Conservation (phyloP, 2,797 vertebrate genomes). For the Potorous gilbertii region DNA sequence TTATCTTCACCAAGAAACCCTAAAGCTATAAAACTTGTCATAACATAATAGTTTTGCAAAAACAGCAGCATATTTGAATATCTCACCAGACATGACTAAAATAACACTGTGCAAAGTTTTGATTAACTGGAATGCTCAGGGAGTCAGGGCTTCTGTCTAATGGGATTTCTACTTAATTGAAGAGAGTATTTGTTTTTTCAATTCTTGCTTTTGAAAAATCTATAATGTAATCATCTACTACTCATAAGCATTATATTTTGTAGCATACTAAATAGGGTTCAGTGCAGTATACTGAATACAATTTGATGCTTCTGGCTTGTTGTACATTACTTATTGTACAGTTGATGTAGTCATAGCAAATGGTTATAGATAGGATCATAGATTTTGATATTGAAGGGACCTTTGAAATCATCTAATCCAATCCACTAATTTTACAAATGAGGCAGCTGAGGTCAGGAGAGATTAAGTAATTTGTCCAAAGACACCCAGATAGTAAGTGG, state of each 20-base stretch:
- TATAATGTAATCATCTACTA: not conserved
- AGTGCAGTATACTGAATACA: not conserved
- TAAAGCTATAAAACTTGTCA: not conserved
- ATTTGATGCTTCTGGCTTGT: not conserved
- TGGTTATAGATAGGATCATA: not conserved
- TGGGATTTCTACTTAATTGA: not conserved
- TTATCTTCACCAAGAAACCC: not conserved
- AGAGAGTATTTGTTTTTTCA: not conserved
- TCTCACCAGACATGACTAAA: not conserved
- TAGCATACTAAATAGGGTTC: not conserved
- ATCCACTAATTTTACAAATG: not conserved
- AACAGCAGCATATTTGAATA: not conserved
- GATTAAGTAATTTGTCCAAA: not conserved
- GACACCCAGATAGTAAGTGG: not conserved
- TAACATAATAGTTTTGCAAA: not conserved
- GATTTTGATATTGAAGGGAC: not conserved
- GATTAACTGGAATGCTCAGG: not conserved
- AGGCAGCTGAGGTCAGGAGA: not conserved
- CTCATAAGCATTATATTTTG: not conserved
- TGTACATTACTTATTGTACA: not conserved
- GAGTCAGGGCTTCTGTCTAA: not conserved
- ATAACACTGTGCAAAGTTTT: not conserved
- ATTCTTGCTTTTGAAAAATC: not conserved
- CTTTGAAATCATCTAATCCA: not conserved
- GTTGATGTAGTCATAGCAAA: not conserved